Evolutionary conservation across 2,113 vertebrate genomes (phyloP), one percentile per base, ranked within the genome.

Genomic region (Argyrosomus japonicus): DNA sequence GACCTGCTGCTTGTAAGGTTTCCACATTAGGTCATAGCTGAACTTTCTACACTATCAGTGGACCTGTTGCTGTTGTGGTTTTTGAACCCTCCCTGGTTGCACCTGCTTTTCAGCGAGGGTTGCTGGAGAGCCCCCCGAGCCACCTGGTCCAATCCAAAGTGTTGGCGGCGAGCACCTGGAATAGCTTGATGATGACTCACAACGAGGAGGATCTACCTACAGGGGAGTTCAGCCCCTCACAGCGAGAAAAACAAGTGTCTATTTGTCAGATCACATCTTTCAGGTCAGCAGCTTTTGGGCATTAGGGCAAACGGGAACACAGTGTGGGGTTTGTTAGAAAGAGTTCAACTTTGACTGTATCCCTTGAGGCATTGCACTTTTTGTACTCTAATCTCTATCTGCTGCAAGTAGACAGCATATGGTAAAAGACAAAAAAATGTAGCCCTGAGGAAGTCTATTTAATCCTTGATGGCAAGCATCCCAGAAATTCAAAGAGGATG

Each of bases 111-210:
- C 58, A 53, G 78, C 1, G 15, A 86, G 68, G 68, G 72, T 83
- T 78, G 79, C 58, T 58, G 68, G 74, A 83, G 72, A 73, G 77
- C 36, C 83, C 85, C 79, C 5, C 67, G 23, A 90, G 87, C 85
- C 90, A 88, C 86, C 85, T 76, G 76, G 65, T 10, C 74, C 53
- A 57, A 77, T 82, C 82, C 74, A 50, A 53, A 70, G 64, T 43
- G 57, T 8, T 57, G 2, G 61, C 32, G 25, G 40, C 21, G n/a
- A 89, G 87, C 92, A 94, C 92, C 93, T 94, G 92, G 87, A 92
- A 93, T 88, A 88, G 76, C 84, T 90, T 9, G 47, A 50, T 17
- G 69, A 43, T 94, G 92, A 94, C 78, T 94, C 93, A 93, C 63
- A 64, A 47, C 0, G 43, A 86, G 77, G 64, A 88, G 53, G 79